phyloP scores from a whole-genome alignment of 37 sponge, comb jelly and placozoan species.

The Geodia barretti region DNA sequence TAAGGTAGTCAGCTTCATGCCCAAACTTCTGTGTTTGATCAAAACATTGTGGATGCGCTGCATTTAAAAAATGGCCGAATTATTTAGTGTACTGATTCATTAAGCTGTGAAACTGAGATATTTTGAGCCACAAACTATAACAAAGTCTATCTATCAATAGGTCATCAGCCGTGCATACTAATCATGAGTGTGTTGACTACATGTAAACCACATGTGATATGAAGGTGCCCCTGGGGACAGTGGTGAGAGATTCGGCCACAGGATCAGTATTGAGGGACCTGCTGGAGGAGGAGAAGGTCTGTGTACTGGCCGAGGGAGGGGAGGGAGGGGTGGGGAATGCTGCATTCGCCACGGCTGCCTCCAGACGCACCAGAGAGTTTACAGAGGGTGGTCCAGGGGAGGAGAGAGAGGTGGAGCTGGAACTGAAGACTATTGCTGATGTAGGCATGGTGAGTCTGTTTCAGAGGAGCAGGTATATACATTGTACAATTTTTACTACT shows the following conservation, averaged over 20 bases:
- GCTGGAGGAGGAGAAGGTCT: conserved; percentile 20
- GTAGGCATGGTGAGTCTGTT: conserved; percentile 88
- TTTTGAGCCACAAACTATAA: too few species aligned
- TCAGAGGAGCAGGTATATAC: too few species aligned
- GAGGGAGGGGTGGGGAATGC: conserved; percentile 83
- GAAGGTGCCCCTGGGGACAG: conserved; percentile 89
- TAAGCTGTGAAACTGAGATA: too few species aligned
- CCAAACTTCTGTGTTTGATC: too few species aligned
- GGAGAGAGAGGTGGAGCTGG: conserved; percentile 58
- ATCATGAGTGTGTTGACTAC: neutral
- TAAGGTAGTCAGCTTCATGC: conserved; percentile 59
- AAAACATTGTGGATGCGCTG: too few species aligned
- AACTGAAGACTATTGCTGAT: conserved; percentile 94
- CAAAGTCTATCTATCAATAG: too few species aligned
- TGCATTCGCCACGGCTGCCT: conserved; percentile 27
- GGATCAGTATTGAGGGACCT: conserved; percentile 77
- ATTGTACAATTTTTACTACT: too few species aligned
- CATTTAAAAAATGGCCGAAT: too few species aligned
- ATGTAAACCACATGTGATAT: too few species aligned
- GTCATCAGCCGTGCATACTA: neutral
- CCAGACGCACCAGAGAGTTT: conserved; percentile 23
- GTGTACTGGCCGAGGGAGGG: conserved; percentile 76
- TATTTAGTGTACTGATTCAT: too few species aligned
- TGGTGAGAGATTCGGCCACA: conserved; percentile 54
- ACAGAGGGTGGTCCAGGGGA: conserved; percentile 77